Percentiles rank a stretch among this genome's conserved stretches.
Evolutionary conservation across 2,113 vertebrate genomes (phyloP).

Genomic region (Proteles cristata): DNA sequence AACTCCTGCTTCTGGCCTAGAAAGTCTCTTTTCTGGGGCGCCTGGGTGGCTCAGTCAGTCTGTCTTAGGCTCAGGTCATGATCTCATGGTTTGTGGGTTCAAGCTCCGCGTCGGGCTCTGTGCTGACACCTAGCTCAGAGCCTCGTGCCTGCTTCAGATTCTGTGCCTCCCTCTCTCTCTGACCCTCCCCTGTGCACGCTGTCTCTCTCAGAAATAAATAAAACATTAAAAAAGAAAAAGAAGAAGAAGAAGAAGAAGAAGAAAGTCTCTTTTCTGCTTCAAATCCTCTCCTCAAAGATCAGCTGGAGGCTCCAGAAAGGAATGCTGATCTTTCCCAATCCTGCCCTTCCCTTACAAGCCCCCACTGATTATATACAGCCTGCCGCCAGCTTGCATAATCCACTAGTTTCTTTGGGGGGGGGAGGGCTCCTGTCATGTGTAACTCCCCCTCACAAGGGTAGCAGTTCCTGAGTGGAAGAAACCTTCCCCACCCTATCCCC

Average conservation of each 20-base stretch:
- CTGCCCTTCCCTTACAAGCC: background rate
- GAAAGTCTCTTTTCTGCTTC: constrained; percentile 7
- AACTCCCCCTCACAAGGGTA: background rate
- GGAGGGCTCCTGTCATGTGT: too few species aligned
- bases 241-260: background rate
- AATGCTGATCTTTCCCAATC: background rate
- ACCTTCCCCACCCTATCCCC: background rate
- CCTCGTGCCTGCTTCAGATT: too few species aligned
- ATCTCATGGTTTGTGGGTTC: too few species aligned
- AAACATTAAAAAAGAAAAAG: too few species aligned
- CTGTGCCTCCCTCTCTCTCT: too few species aligned
- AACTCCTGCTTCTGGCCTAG: background rate
- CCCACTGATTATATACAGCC: background rate
- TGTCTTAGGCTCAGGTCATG: too few species aligned
- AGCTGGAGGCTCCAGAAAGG: constrained; percentile 5
- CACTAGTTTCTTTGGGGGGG: background rate
- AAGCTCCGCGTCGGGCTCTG: too few species aligned
- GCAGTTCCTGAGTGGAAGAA: background rate
- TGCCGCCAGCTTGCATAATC: background rate
- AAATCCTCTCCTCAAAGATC: constrained; percentile 24
- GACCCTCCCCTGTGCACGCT: too few species aligned
- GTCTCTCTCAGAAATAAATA: too few species aligned
- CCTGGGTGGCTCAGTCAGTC: too few species aligned
- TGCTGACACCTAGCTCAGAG: too few species aligned
- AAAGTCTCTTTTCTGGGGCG: background rate